Base-by-base conservation (phyloP, 2,888 invertebrate species). In the Gastracanthus pulcherrimus region DNA sequence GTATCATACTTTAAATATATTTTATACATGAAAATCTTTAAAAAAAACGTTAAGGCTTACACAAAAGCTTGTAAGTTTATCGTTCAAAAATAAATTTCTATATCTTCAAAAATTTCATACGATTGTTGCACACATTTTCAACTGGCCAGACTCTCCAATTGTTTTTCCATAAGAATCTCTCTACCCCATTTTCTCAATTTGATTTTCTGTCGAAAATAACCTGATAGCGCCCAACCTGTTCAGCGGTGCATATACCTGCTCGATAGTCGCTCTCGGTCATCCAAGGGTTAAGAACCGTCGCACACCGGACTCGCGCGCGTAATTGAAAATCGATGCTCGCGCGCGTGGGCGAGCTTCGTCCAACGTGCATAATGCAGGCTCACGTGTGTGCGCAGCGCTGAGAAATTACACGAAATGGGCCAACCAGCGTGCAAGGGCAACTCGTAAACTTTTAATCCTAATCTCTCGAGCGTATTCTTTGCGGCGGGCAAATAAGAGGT, bases 321-420 rank as follows among this genome's bases (percentile, higher is more conserved):
- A 80, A 82, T 82, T 82, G 80, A 82, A 82, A 82, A 82, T 82
- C 82, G 82, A 82, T 82, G 41, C 41, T 7, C 41, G 58, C 26
- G 34, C 60, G 45, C n/a, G n/a, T n/a, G n/a, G n/a, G 58, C 55
- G 16, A 60, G 67, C 74, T 72, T 38, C 16, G 55, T 3, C 19
- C 13, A 38, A 66, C 69, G 41, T 67, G 31, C 80, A 72, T 82
- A 79, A 76, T 71, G 58, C 66, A 79, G 23, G 29, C 29, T 38
- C 58, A 26, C 16, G 13, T 26, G 41, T 34, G 34, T 34, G 13
- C 26, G 16, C 19, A 13, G 26, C 29, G 13, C 7, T 34, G 69
- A n/a, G 45, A 58, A 76, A 69, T 31, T 62, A 67, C 26, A 48
- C n/a, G 69, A 80, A 76, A 72, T 76, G 71, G 70, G 48, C 75